A percentile compares a stretch with the other conserved stretches of the same genome.
phyloP scores from a whole-genome alignment of 2,113 vertebrate species.

The Aspiorhynchus laticeps region DNA sequence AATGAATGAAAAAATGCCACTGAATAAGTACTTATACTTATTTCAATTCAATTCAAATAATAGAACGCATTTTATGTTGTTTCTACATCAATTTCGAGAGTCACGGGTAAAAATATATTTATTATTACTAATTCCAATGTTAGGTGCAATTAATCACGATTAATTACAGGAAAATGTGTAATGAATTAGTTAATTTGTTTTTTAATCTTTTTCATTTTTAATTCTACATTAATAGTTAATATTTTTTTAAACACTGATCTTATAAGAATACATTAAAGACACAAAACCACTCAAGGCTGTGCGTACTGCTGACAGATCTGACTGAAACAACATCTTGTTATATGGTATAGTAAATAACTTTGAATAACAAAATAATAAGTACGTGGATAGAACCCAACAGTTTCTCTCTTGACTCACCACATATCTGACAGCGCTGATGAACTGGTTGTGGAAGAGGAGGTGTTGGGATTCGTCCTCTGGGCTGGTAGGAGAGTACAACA shows the following conservation, averaged over 20 bases:
- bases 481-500: conserved; percentile 95
- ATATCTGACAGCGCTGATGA: conserved; percentile 97
- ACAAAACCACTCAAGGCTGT: background rate
- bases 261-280: background rate
- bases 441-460: conserved; percentile 97
- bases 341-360: background rate
- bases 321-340: background rate
- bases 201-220: background rate
- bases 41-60: too few relatives aligned
- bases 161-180: too few relatives aligned
- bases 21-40: too few relatives aligned
- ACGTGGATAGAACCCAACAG: background rate
- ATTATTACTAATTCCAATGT: too few relatives aligned
- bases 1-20: too few relatives aligned
- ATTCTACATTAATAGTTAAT: background rate
- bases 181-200: background rate
- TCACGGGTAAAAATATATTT: too few relatives aligned
- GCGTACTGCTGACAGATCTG: background rate
- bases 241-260: background rate
- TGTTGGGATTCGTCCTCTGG: conserved; percentile 97
- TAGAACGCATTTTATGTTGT: too few relatives aligned
- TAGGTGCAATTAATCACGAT: too few relatives aligned
- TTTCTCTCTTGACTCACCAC: conserved; percentile 82
- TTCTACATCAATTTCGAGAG: too few relatives aligned
- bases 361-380: background rate